A percentile compares a stretch with the other conserved stretches of the same genome.
phyloP scores from a whole-genome alignment of 2,797 vertebrate genomes.

The Psittacula derbiana region DNA sequence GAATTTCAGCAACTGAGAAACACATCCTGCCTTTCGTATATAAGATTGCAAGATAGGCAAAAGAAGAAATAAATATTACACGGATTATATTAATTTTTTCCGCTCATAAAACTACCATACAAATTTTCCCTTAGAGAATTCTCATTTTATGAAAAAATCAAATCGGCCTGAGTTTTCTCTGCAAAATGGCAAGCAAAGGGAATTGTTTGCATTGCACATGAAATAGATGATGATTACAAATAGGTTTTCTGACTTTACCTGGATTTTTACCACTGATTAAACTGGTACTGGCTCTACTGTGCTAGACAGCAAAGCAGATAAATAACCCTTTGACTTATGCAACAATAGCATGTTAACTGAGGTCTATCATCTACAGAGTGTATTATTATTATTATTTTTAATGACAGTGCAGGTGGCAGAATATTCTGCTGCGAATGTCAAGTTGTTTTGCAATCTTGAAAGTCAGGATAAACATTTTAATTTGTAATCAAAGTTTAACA shows the following conservation, averaged over 20 bases:
- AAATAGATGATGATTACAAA: not conserved
- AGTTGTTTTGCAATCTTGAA: not conserved
- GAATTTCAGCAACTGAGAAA: not conserved
- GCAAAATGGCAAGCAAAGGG: not conserved
- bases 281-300: not conserved
- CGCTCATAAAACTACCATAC: not conserved
- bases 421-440: not conserved
- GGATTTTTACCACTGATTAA: not conserved
- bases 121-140: not conserved
- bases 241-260: not conserved
- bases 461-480: not conserved
- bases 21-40: not conserved
- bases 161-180: not conserved
- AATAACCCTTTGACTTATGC: not conserved
- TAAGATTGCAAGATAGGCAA: not conserved
- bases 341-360: not conserved
- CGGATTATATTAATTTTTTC: not conserved
- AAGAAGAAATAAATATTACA: not conserved
- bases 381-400: not conserved
- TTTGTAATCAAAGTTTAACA: not conserved
- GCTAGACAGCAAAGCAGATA: not conserved
- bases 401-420: not conserved
- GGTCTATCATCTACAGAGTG: not conserved
- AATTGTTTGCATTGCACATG: not conserved
- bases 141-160: not conserved